Evolutionary conservation across 2,888 invertebrate species (phyloP).

Genomic region (Drosophila vallismaia): DNA sequence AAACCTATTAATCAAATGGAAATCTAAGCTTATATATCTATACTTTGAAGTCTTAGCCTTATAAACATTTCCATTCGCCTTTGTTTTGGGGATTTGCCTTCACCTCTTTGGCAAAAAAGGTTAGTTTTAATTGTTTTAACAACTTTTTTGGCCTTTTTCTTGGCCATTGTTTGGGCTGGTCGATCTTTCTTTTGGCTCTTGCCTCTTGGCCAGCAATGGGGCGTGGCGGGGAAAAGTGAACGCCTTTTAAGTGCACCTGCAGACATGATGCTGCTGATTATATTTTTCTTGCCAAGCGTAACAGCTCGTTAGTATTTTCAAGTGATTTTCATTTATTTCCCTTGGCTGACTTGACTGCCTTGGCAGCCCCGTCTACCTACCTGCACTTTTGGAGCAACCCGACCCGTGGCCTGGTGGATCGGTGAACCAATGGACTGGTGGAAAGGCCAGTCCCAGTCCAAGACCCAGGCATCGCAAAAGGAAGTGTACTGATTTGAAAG

Average conservation of each 20-base stretch:
- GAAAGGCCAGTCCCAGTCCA: constrained; percentile 36
- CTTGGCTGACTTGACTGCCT: constrained; percentile 34
- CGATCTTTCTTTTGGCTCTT: constrained; percentile 12
- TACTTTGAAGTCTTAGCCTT: not conserved
- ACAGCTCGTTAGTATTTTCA: constrained; percentile 80
- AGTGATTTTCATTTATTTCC: constrained; percentile 80
- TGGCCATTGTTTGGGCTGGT: constrained; percentile 58
- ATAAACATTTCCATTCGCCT: constrained; percentile 41
- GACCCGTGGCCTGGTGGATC: not conserved
- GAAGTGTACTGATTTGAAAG: constrained; percentile 79
- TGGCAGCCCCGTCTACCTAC: constrained; percentile 6
- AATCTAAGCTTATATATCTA: not conserved
- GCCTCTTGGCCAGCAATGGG: constrained; percentile 19
- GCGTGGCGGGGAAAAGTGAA: constrained; percentile 68
- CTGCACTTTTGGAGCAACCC: not conserved
- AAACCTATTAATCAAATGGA: not conserved
- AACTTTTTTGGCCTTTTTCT: constrained; percentile 15
- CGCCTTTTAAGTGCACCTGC: constrained; percentile 80
- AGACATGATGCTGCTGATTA: constrained; percentile 80
- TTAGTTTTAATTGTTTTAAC: constrained; percentile 75
- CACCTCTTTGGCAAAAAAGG: constrained; percentile 54
- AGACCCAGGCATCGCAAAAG: constrained; percentile 53
- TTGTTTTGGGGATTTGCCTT: constrained; percentile 37
- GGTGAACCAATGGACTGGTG: not conserved
- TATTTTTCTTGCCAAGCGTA: constrained; percentile 80